Percentiles rank a stretch among this genome's conserved stretches.
These are phyloP conservation scores for Onychorhynchus coronatus DNA, from an alignment of 2,113 vertebrate genomes.

Conservation along the genomic window DNA sequence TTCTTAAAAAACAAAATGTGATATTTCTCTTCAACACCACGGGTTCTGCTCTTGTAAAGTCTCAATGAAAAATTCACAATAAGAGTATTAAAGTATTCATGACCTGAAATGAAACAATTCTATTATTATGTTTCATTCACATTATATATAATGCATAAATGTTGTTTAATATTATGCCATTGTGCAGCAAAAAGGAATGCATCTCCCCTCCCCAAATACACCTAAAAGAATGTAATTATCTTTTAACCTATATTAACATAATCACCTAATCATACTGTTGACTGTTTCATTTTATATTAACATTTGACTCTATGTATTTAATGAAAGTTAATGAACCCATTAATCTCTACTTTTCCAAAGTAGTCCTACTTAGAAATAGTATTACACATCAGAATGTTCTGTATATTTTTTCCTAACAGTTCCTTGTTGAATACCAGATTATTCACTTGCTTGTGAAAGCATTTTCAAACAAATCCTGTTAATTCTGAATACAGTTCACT, in stretches of 20 bases:
- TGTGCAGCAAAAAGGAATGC: neutral
- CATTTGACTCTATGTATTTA: constrained; percentile 6
- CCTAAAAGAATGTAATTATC: constrained; percentile 6
- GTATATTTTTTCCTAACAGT: neutral
- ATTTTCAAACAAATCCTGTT: constrained; percentile 54
- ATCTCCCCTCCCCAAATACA: neutral
- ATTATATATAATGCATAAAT: neutral
- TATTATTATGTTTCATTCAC: neutral
- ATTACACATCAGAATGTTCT: neutral
- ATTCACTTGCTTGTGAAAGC: constrained; percentile 32
- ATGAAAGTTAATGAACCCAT: constrained; percentile 36
- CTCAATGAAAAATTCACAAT: neutral
- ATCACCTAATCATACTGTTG: constrained; percentile 25
- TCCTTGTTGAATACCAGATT: constrained; percentile 18
- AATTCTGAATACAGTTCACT: constrained; percentile 59
- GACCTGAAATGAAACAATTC: neutral
- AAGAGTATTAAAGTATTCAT: neutral
- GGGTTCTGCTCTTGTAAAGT: neutral
- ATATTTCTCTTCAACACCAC: neutral
- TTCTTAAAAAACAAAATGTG: neutral
- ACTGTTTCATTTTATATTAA: constrained; percentile 23
- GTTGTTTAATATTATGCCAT: neutral
- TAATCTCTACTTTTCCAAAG: constrained; percentile 21
- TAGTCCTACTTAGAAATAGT: neutral
- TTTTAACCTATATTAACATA: constrained; percentile 12